Conservation (phyloP, 2,888 invertebrate species). For the Suillia variegata region DNA sequence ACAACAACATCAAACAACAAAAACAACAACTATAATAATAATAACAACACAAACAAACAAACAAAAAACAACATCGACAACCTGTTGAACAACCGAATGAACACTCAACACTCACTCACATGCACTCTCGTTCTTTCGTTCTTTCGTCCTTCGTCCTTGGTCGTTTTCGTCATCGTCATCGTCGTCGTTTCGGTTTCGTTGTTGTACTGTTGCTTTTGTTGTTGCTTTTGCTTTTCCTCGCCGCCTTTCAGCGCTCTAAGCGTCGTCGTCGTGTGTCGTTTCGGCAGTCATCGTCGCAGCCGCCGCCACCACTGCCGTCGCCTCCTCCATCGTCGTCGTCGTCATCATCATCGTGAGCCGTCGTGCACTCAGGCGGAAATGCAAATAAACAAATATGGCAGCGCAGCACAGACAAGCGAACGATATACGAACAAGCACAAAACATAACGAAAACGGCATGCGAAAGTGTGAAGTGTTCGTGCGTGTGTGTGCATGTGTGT, state of each 20-base stretch:
- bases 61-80: too few species aligned
- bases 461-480: too few species aligned
- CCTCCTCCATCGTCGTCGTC: not conserved
- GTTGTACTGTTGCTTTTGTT: conserved; percentile 8
- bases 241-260: not conserved
- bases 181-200: conserved; percentile 9
- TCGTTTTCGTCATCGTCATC: too few species aligned
- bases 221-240: not conserved
- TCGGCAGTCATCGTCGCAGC: too few species aligned
- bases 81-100: too few species aligned
- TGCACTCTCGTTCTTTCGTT: not conserved
- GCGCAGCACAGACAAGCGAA: conserved; percentile 30
- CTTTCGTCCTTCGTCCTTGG: not conserved
- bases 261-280: too few species aligned
- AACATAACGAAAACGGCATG: conserved; percentile 21
- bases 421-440: conserved; percentile 26
- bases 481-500: too few species aligned
- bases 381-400: conserved; percentile 52
- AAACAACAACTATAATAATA: too few species aligned
- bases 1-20: too few species aligned
- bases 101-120: too few species aligned
- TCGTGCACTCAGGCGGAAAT: conserved; percentile 48
- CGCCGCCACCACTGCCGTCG: not conserved
- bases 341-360: not conserved
- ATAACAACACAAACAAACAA: too few species aligned